Percentiles rank a stretch among this genome's conserved stretches.
Conservation (phyloP, 2,113 vertebrate species). For the Tapirus terrestris region DNA sequence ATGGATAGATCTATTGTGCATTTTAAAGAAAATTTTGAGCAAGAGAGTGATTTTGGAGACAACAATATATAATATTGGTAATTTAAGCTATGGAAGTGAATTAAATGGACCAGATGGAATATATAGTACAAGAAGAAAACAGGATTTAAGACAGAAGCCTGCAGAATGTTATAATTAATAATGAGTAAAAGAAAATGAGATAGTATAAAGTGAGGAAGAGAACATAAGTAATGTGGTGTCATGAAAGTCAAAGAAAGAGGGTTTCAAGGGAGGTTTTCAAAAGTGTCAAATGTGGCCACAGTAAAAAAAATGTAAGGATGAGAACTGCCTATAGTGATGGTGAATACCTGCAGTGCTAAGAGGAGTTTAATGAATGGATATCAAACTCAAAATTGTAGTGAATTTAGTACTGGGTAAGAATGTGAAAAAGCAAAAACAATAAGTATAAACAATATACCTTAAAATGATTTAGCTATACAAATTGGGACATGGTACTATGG, state of each 20-base stretch:
- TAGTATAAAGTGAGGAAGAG: not conserved
- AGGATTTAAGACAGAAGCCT: not conserved
- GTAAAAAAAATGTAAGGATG: not conserved
- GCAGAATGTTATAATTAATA: not conserved
- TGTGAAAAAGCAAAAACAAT: not conserved
- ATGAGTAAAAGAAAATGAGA: not conserved
- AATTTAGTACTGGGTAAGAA: not conserved
- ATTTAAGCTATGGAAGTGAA: not conserved
- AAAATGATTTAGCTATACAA: not conserved
- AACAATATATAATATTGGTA: not conserved
- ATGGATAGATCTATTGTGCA: not conserved
- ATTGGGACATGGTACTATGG: not conserved
- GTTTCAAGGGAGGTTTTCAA: not conserved
- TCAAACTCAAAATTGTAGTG: not conserved
- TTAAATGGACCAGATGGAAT: not conserved
- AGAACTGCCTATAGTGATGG: not conserved
- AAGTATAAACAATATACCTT: not conserved
- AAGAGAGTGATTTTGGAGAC: not conserved
- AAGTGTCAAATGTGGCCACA: not conserved
- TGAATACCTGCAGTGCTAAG: not conserved
- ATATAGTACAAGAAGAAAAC: not conserved
- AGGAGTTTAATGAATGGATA: not conserved
- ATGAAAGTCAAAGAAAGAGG: not conserved
- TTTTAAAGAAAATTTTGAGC: not conserved
- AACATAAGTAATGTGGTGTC: not conserved